Percentiles rank a stretch among this genome's conserved stretches.
Conservation (phyloP, 2,797 vertebrate genomes). For the Enteromius radiatus region DNA sequence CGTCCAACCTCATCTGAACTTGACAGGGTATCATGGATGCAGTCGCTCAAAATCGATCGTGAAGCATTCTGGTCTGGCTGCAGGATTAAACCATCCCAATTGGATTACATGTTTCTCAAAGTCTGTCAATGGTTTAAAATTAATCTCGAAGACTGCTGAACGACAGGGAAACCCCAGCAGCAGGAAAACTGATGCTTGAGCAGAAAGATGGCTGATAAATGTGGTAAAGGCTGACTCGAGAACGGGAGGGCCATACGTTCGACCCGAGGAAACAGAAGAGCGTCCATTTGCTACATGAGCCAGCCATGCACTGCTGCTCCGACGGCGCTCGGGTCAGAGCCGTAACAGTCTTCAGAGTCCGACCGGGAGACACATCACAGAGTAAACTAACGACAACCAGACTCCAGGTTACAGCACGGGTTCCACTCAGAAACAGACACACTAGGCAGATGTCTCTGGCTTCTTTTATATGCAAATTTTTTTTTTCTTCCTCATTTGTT, state of each 20-base stretch:
- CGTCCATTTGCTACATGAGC: slow-evolving; percentile 77
- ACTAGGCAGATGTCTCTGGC: slow-evolving; percentile 17
- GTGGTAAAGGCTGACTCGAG: slow-evolving; percentile 39
- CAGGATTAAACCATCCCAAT: slow-evolving; percentile 22
- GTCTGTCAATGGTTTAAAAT: not conserved
- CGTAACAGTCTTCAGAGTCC: slow-evolving; percentile 64
- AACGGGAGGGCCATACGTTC: not conserved
- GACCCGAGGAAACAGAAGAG: slow-evolving; percentile 36
- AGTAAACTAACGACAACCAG: slow-evolving; percentile 41
- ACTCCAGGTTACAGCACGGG: slow-evolving; percentile 10
- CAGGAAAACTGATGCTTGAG: slow-evolving; percentile 4
- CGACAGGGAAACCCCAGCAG: not conserved
- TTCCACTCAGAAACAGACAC: slow-evolving; percentile 30
- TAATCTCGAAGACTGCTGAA: not conserved
- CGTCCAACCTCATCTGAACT: not conserved
- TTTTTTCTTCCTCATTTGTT: not conserved
- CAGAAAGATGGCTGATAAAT: slow-evolving; percentile 14
- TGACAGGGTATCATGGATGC: not conserved
- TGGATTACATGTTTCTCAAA: slow-evolving; percentile 20
- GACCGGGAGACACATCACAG: slow-evolving; percentile 51
- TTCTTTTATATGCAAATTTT: slow-evolving; percentile 5
- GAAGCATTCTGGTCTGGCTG: slow-evolving; percentile 50
- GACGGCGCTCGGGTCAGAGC: slow-evolving; percentile 57
- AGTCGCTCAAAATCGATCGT: not conserved
- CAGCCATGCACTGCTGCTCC: slow-evolving; percentile 76